Percentiles rank a stretch among this genome's conserved stretches.
Evolutionary conservation across 2,888 invertebrate genomes (phyloP).

Genomic region (Rotaria macrura): DNA sequence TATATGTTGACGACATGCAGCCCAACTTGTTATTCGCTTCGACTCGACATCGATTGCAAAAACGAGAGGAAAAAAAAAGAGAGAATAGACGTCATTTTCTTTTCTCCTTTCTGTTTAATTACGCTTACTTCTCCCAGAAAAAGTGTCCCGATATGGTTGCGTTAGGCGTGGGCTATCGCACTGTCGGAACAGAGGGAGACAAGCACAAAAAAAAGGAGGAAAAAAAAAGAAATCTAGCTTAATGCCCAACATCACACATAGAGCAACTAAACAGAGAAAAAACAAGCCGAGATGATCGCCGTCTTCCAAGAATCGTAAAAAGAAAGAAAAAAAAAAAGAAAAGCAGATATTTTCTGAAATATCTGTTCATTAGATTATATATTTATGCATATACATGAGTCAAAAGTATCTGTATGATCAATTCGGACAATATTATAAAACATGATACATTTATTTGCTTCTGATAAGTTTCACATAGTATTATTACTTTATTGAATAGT

Average conservation of each 20-base stretch:
- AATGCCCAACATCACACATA: not conserved
- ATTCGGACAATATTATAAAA: not conserved
- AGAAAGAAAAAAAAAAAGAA: not conserved
- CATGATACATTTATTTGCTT: not conserved
- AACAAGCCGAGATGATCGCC: not conserved
- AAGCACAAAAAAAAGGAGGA: not conserved
- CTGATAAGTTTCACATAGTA: not conserved
- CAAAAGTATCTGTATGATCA: not conserved
- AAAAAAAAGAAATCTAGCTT: not conserved
- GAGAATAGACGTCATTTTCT: constrained; percentile 3
- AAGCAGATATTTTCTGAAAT: not conserved
- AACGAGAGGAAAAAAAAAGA: not conserved
- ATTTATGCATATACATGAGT: too few relatives aligned
- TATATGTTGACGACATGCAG: not conserved
- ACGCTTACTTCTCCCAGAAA: not conserved
- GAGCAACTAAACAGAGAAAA: not conserved
- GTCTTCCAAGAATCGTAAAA: not conserved
- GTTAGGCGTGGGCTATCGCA: not conserved
- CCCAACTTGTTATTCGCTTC: not conserved
- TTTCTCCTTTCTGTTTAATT: constrained; percentile 6
- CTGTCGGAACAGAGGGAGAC: not conserved
- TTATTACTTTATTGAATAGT: not conserved
- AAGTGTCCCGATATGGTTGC: not conserved
- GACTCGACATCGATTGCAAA: not conserved
- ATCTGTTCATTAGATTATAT: not conserved